These are phyloP conservation scores for Scaptomyza parva DNA, from an alignment of 2,888 invertebrate species.

Conservation along the genomic window DNA sequence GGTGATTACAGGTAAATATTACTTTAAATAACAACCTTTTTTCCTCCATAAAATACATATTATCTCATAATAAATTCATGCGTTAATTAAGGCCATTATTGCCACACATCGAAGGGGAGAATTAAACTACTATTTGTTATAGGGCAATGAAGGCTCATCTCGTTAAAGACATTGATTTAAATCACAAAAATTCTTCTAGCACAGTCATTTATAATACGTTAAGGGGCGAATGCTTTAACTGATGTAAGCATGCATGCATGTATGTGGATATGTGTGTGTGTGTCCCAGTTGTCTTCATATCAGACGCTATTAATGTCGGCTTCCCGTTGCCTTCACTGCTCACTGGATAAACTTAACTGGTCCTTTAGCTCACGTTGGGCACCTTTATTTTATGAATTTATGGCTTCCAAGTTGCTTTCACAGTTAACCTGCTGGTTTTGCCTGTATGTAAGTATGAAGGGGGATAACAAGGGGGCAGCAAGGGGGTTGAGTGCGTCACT, in stretches of 20 bases:
- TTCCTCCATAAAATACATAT: no score
- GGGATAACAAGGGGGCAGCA: neutral
- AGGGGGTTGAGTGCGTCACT: slow-evolving; percentile 33
- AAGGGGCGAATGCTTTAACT: slow-evolving; percentile 5
- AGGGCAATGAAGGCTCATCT: slow-evolving; percentile 7
- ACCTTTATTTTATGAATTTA: slow-evolving; percentile 64
- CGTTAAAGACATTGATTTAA: slow-evolving; percentile 20
- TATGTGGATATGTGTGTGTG: slow-evolving; percentile 19
- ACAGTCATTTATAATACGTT: slow-evolving; percentile 27
- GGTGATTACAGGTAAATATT: neutral
- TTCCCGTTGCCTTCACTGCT: slow-evolving; percentile 50
- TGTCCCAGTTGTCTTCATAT: neutral
- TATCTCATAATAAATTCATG: neutral
- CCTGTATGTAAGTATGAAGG: neutral
- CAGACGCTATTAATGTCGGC: no score
- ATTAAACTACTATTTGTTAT: slow-evolving; percentile 12
- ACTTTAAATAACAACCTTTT: neutral
- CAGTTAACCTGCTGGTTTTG: slow-evolving; percentile 62
- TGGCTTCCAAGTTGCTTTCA: slow-evolving; percentile 61
- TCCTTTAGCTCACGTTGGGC: slow-evolving; percentile 35
- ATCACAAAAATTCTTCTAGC: slow-evolving; percentile 12
- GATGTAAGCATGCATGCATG: slow-evolving; percentile 1
- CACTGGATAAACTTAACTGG: slow-evolving; percentile 50
- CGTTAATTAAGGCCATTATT: neutral
- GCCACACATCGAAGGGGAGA: neutral